Conservation (phyloP, 2,113 vertebrate genomes). For the Prionailurus bengalensis region DNA sequence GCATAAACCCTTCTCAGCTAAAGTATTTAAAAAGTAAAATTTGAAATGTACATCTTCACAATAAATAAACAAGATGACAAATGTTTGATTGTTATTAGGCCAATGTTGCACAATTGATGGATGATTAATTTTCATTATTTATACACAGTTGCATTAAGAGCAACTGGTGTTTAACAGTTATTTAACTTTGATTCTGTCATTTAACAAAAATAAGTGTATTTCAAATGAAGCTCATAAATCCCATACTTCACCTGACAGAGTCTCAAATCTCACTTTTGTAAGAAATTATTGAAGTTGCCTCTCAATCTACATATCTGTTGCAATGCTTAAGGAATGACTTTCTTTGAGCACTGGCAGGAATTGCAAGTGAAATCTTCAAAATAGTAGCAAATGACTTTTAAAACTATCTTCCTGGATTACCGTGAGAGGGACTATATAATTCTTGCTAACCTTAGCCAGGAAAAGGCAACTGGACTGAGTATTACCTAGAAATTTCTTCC, state of each 20-base stretch:
- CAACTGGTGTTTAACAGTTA: not conserved
- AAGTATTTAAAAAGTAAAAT: not conserved
- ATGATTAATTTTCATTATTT: conserved; percentile 18
- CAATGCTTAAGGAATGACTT: not conserved
- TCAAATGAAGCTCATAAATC: not conserved
- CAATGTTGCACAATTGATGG: not conserved
- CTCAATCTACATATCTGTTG: not conserved
- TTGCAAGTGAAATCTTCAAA: not conserved
- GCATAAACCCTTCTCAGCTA: not conserved
- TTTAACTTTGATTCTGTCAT: not conserved
- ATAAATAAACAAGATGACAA: not conserved
- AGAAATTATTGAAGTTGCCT: not conserved
- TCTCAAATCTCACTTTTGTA: not conserved
- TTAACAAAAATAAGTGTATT: not conserved
- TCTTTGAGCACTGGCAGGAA: not conserved
- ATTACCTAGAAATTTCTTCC: conserved; percentile 21
- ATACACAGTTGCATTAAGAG: not conserved
- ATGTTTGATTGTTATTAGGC: not conserved
- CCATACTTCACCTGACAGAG: not conserved
- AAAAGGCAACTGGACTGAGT: not conserved
- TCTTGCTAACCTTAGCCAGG: not conserved
- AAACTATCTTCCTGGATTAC: not conserved
- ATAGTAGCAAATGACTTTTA: not conserved
- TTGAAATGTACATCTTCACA: not conserved
- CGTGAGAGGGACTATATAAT: not conserved